Evolutionary conservation across 1,140 invertebrate genomes (phyloP), one percentile per base, ranked within the genome.

Genomic region (Heterodera carotae): DNA sequence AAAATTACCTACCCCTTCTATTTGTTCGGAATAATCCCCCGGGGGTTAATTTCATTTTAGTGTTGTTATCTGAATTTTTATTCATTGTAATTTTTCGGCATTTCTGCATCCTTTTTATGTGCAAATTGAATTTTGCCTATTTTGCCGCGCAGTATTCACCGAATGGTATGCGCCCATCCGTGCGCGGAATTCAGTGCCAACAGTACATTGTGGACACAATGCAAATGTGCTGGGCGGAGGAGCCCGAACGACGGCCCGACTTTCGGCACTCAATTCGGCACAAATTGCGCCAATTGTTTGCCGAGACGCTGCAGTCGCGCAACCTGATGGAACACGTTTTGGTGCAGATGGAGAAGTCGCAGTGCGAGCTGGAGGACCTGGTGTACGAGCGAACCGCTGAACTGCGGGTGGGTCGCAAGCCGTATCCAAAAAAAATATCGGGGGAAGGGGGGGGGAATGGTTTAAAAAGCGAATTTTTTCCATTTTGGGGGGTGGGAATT

Each of bases 311-410:
- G 77, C 87, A 94, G 94, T 74, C 72, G 88, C 90, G 92, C 29
- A 94, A 94, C 85, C 93, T 94, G 75, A 93, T 94, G 84, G 93
- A 79, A 27, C 60, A 69, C 36, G 68, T 72, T 43, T 60, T 82
- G 48, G 25, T 71, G 12, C 84, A 84, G 81, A 87, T 88, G 85
- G 93, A 94, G 87, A 94, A 93, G 84, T 94, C 94, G 86, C 93
- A 93, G 1, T 92, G 91, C 72, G 93, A 94, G 88, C 87, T 94
- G 70, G 93, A 94, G 88, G 91, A 91, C 5, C 87, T 97, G 0
- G 95, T 98, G 0, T 94, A 96, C 84, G 95, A 97, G 85, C 89
- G 95, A 76, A 98, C 95, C 0, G 93, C 94, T 87, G 93, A 96
- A 88, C 88, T 98, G 62, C 92, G 93, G 75, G 48, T 43, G 39